Evolutionary conservation across 2,113 vertebrate species (phyloP).

Genomic region (Bothrops jararaca): DNA sequence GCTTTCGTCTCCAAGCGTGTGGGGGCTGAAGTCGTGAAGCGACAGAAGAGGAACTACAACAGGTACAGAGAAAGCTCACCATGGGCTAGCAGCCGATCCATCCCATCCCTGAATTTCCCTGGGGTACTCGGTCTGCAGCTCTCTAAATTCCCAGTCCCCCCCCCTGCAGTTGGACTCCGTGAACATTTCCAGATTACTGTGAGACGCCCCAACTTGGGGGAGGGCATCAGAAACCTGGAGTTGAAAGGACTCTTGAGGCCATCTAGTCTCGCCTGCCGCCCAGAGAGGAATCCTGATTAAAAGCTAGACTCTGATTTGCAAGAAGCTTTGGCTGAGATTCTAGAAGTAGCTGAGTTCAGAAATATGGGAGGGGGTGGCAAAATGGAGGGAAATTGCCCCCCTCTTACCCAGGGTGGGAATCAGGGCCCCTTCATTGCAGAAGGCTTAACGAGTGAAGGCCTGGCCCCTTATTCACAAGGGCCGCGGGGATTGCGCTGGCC

Average conservation of each 20-base stretch:
- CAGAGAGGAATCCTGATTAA: background rate
- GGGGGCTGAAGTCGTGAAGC: conserved; percentile 56
- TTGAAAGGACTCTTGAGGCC: background rate
- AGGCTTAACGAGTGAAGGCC: too few species aligned
- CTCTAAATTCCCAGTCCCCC: background rate
- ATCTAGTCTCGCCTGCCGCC: background rate
- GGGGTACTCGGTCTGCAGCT: background rate
- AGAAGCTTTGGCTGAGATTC: background rate
- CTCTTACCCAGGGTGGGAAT: background rate
- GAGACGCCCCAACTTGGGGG: too few species aligned
- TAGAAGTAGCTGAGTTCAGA: background rate
- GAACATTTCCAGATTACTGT: background rate
- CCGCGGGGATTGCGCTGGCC: too few species aligned
- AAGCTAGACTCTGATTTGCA: background rate
- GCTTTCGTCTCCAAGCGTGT: conserved; percentile 66
- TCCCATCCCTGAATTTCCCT: background rate
- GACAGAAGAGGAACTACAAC: conserved; percentile 45
- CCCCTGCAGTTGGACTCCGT: background rate
- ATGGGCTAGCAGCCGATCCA: background rate
- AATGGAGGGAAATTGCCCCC: background rate
- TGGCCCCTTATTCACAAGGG: too few species aligned
- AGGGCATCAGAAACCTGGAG: background rate
- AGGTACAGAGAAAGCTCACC: conserved; percentile 2
- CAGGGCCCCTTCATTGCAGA: background rate
- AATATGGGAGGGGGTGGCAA: background rate